These are phyloP conservation scores for Chelonus formosanus DNA, from an alignment of 2,888 invertebrate genomes.

Conservation along the genomic window DNA sequence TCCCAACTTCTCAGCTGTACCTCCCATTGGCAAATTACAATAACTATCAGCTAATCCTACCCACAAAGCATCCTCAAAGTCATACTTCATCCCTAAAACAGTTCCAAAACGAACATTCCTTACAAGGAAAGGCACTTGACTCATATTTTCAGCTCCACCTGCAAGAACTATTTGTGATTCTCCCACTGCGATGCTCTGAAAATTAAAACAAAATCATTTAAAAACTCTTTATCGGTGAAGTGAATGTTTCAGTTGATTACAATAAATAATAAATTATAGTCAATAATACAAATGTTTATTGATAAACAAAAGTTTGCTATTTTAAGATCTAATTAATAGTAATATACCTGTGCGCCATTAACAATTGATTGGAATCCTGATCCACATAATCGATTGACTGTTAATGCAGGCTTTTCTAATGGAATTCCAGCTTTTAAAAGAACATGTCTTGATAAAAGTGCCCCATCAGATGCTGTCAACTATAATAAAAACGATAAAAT, in stretches of 20 bases:
- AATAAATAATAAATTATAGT: too few species aligned
- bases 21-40: constrained; percentile 93
- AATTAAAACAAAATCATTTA: constrained; percentile 39
- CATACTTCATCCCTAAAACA: constrained; percentile 77
- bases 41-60: constrained; percentile 85
- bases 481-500: constrained; percentile 26
- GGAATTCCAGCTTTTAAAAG: constrained; percentile 86
- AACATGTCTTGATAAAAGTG: constrained; percentile 88
- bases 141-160: constrained; percentile 97
- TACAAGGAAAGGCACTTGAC: constrained; percentile 86
- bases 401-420: constrained; percentile 82
- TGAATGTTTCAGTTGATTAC: too few species aligned
- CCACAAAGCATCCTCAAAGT: constrained; percentile 92
- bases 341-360: constrained; percentile 82
- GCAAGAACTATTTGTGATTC: constrained; percentile 86
- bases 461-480: constrained; percentile 76
- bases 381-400: constrained; percentile 94
- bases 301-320: too few species aligned
- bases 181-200: constrained; percentile 85
- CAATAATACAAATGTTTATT: too few species aligned
- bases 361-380: constrained; percentile 97
- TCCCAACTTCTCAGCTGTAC: constrained; percentile 94
- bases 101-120: constrained; percentile 90
- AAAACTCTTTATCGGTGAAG: too few species aligned
- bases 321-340: background rate